Percentiles rank a stretch among this genome's conserved stretches.
These are phyloP conservation scores for Anthonomus grandis DNA, from an alignment of 1,140 invertebrate genomes.

Conservation along the genomic window DNA sequence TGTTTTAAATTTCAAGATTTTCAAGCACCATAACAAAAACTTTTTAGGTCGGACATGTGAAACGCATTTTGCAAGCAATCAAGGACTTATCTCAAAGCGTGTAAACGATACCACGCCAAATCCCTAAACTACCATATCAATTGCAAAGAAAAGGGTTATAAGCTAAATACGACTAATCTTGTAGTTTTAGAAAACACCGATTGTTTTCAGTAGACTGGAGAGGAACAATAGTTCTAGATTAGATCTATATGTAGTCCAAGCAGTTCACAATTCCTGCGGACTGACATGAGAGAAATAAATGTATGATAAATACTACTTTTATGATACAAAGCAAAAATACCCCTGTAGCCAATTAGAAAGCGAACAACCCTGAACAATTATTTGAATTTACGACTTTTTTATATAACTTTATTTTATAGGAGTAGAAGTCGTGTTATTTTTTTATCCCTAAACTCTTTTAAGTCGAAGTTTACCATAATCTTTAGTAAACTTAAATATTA, in stretches of 20 bases:
- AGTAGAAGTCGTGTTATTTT: neutral
- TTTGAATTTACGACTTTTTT: neutral
- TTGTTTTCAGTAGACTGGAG: conserved; percentile 18
- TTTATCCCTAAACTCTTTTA: neutral
- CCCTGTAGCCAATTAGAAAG: neutral
- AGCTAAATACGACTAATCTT: conserved; percentile 17
- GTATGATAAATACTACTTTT: no score
- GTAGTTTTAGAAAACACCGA: conserved; percentile 9
- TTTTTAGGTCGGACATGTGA: conserved; percentile 72
- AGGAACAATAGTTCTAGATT: no score
- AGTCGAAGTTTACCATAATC: neutral
- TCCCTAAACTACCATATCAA: conserved; percentile 13
- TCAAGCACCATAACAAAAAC: neutral
- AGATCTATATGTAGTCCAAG: no score
- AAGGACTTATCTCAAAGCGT: conserved; percentile 67
- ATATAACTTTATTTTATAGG: neutral
- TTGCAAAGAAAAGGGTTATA: conserved; percentile 19
- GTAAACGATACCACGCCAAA: conserved; percentile 14
- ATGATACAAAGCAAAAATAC: no score
- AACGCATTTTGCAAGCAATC: conserved; percentile 88
- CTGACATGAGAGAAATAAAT: no score
- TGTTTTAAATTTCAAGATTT: neutral
- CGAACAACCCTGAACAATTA: neutral
- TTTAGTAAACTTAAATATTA: conserved; percentile 4
- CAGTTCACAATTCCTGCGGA: neutral